Percentiles rank a stretch among this genome's conserved stretches.
These are phyloP conservation scores for Andrena bucephala DNA, from an alignment of 2,888 invertebrate species.

Conservation along the genomic window DNA sequence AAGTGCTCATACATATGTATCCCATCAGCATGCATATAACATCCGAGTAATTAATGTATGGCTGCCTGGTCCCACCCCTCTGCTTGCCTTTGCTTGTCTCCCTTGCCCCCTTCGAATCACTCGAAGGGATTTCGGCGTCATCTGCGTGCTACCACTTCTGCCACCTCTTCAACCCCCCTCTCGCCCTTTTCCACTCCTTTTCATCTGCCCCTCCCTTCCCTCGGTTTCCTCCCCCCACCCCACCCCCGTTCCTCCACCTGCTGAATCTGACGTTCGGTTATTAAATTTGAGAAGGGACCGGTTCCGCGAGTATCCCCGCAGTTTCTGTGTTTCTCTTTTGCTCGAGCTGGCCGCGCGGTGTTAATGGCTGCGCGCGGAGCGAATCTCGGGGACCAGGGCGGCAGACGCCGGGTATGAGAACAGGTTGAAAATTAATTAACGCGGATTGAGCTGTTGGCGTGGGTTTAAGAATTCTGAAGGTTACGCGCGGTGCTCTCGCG, in stretches of 20 bases:
- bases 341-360: background rate
- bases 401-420: background rate
- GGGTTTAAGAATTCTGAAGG: background rate
- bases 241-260: background rate
- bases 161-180: constrained; percentile 6
- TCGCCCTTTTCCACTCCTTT: constrained; percentile 4
- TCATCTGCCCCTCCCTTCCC: constrained; percentile 23
- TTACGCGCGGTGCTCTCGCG: background rate
- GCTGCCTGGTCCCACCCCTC: constrained; percentile 32
- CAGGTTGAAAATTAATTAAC: constrained; percentile 3
- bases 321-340: constrained; percentile 27
- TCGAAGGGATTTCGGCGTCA: constrained; percentile 22
- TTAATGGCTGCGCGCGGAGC: constrained; percentile 27
- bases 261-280: constrained; percentile 33
- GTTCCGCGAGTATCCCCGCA: constrained; percentile 27
- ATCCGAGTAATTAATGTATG: constrained; percentile 79
- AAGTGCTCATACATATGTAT: constrained; percentile 73
- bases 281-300: constrained; percentile 47
- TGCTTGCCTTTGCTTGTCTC: background rate
- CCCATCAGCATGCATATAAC: constrained; percentile 77
- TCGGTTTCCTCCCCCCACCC: background rate
- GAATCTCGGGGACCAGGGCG: background rate
- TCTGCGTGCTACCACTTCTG: constrained; percentile 16
- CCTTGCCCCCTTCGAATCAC: background rate
- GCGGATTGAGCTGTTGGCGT: background rate